A percentile compares a stretch with the other conserved stretches of the same genome.
phyloP scores from a whole-genome alignment of 2,888 invertebrate genomes.

The Ennomos quercinarius region DNA sequence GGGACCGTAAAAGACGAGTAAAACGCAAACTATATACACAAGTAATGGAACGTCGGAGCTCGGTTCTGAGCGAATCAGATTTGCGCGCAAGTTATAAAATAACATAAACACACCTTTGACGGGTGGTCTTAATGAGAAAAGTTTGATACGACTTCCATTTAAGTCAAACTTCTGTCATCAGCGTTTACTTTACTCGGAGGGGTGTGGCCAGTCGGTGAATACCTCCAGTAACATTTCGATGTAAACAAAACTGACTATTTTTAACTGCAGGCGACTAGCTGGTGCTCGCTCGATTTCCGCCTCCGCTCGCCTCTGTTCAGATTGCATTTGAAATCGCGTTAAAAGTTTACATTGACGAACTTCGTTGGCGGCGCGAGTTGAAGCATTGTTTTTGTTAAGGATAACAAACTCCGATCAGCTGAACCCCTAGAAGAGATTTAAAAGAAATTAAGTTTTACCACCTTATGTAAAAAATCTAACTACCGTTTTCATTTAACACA shows the following conservation, averaged over 20 bases:
- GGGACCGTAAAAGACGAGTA: slow-evolving; percentile 35
- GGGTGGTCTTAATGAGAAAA: slow-evolving; percentile 84
- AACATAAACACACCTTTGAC: slow-evolving; percentile 83
- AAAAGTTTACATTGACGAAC: slow-evolving; percentile 71
- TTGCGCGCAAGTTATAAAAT: slow-evolving; percentile 76
- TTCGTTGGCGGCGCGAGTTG: slow-evolving; percentile 56
- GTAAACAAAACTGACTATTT: slow-evolving; percentile 72
- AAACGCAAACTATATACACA: slow-evolving; percentile 35
- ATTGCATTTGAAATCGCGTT: slow-evolving; percentile 73
- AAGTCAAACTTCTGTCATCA: slow-evolving; percentile 82
- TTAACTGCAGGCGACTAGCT: slow-evolving; percentile 54
- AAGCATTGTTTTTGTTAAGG: slow-evolving; percentile 62
- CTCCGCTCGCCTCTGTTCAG: slow-evolving; percentile 61
- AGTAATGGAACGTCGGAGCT: slow-evolving; percentile 34
- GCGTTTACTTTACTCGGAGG: slow-evolving; percentile 64
- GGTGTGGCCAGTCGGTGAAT: slow-evolving; percentile 55
- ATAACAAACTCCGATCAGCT: slow-evolving; percentile 60
- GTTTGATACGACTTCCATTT: slow-evolving; percentile 81
- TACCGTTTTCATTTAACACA: slow-evolving; percentile 31
- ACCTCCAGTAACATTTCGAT: slow-evolving; percentile 65
- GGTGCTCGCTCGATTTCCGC: slow-evolving; percentile 63
- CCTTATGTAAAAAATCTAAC: slow-evolving; percentile 32
- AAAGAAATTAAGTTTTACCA: slow-evolving; percentile 35
- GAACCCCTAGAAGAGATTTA: slow-evolving; percentile 36
- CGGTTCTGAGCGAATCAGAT: slow-evolving; percentile 57